Evolutionary conservation across 1,140 invertebrate genomes (phyloP).

Genomic region (Cydia pomonella): DNA sequence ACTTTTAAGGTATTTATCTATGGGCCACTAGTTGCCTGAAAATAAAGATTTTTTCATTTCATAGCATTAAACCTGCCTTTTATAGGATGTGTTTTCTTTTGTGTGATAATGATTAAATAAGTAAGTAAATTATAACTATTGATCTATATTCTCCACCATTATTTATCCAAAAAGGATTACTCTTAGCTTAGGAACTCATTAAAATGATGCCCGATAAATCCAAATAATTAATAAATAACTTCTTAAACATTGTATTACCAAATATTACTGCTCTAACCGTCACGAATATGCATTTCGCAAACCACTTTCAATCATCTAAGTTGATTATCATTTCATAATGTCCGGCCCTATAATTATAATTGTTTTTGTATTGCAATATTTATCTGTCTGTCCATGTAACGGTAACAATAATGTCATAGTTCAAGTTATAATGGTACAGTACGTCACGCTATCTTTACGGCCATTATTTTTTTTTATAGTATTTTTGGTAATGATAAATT

Average conservation of each 20-base stretch:
- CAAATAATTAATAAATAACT: neutral
- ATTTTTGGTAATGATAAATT: neutral
- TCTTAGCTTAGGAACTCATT: too few species aligned
- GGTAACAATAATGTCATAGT: conserved; percentile 48
- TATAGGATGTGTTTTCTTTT: too few species aligned
- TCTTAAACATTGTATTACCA: neutral
- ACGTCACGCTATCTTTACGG: conserved; percentile 40
- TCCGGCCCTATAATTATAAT: conserved; percentile 53
- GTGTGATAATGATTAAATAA: too few species aligned
- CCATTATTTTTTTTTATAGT: conserved; percentile 34
- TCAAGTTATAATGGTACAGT: conserved; percentile 45
- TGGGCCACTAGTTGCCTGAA: too few species aligned
- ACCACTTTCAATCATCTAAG: conserved; percentile 22
- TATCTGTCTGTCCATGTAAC: conserved; percentile 49
- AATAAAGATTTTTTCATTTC: too few species aligned
- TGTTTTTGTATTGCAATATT: conserved; percentile 52
- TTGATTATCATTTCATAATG: conserved; percentile 27
- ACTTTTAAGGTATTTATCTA: too few species aligned
- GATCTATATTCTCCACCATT: too few species aligned
- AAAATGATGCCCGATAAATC: neutral
- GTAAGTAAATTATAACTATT: too few species aligned
- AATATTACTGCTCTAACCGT: conserved; percentile 1
- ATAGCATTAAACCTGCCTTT: too few species aligned
- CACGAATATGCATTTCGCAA: conserved; percentile 7
- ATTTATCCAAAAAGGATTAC: too few species aligned